Conservation (phyloP, 2,797 vertebrate species). For the Microctenopoma steveboyesi region DNA sequence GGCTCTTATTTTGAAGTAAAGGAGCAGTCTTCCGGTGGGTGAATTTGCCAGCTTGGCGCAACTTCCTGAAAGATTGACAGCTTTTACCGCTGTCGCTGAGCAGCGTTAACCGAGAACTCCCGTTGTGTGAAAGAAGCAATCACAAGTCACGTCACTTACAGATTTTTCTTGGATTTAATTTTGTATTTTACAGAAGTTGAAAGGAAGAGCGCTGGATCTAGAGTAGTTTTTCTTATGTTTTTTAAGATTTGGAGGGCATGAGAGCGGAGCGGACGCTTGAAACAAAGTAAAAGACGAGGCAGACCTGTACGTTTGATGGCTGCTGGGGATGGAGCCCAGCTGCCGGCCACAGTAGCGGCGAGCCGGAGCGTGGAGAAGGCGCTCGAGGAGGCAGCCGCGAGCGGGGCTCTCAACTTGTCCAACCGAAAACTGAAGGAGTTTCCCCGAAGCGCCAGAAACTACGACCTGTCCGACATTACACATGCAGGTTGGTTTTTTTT, state of each 20-base stretch:
- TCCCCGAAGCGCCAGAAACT: slow-evolving; percentile 87
- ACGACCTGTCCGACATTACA: slow-evolving; percentile 92
- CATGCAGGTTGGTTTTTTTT: slow-evolving; percentile 85
- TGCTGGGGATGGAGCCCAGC: slow-evolving; percentile 86
- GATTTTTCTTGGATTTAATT: slow-evolving; percentile 25
- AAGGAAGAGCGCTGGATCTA: background rate
- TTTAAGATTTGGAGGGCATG: slow-evolving; percentile 39
- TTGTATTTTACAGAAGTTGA: slow-evolving; percentile 32
- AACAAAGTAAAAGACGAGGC: slow-evolving; percentile 61
- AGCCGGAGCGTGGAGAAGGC: slow-evolving; percentile 91
- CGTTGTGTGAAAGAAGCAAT: slow-evolving; percentile 42
- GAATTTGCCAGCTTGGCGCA: background rate
- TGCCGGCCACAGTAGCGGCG: slow-evolving; percentile 86
- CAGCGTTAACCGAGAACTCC: slow-evolving; percentile 12
- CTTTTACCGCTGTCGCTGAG: slow-evolving; percentile 13
- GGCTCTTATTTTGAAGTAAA: slow-evolving; percentile 58
- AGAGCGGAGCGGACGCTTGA: slow-evolving; percentile 52
- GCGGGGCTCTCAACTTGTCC: slow-evolving; percentile 89
- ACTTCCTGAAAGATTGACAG: slow-evolving; percentile 75
- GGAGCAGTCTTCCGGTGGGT: rapidly evolving
- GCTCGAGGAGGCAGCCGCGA: slow-evolving; percentile 90
- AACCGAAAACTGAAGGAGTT: slow-evolving; percentile 91
- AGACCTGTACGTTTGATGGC: slow-evolving; percentile 80
- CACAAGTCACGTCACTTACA: background rate
- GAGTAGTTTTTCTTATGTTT: background rate